These are phyloP conservation scores for Alligator sinensis DNA, from an alignment of 2,113 vertebrate genomes.

Conservation along the genomic window DNA sequence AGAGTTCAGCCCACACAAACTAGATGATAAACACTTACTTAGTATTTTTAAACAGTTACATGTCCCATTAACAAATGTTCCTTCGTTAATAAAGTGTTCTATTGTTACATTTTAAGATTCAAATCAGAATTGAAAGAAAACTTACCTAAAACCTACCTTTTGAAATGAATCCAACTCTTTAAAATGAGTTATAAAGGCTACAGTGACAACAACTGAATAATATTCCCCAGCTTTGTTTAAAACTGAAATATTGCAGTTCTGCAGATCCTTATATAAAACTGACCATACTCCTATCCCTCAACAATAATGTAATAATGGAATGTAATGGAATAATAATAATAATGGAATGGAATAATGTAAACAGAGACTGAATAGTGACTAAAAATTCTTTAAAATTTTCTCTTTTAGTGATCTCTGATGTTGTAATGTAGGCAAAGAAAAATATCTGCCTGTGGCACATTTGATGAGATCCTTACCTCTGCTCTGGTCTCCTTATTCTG, in stretches of 20 bases:
- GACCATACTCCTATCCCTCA: neutral
- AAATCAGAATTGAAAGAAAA: neutral
- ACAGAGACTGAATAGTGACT: neutral
- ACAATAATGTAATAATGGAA: conserved; percentile 22
- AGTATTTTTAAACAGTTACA: neutral
- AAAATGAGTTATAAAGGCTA: conserved; percentile 24
- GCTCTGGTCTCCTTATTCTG: neutral
- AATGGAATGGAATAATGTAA: neutral
- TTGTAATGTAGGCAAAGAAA: neutral
- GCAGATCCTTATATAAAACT: conserved; percentile 7
- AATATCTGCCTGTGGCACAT: neutral
- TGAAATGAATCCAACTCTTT: conserved; percentile 10
- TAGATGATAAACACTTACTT: neutral
- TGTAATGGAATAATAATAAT: neutral
- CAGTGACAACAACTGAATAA: conserved; percentile 49
- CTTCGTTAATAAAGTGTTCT: conserved; percentile 15
- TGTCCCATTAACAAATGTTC: neutral
- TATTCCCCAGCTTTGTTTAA: neutral
- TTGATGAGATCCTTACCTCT: neutral
- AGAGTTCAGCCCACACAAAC: neutral
- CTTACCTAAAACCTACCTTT: neutral
- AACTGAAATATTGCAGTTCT: conserved; percentile 20
- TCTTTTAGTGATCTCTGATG: neutral
- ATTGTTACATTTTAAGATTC: conserved; percentile 4
- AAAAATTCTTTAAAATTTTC: neutral